These are phyloP conservation scores for Tamandua tetradactyla DNA, from an alignment of 2,797 vertebrate genomes.

Conservation along the genomic window DNA sequence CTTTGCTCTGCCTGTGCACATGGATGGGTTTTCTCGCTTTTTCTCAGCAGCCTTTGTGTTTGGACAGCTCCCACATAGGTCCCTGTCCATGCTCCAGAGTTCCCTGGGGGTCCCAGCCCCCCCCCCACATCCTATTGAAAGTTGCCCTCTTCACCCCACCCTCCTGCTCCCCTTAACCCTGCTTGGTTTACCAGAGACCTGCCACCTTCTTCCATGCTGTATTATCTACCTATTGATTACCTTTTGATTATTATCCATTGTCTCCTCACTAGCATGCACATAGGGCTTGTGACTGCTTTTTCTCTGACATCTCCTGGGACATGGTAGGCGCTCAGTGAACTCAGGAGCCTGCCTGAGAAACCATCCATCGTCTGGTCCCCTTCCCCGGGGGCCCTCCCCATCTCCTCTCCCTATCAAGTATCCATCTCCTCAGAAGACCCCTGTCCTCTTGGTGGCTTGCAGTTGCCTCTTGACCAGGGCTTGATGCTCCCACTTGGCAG, in stretches of 20 bases:
- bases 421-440: too few relatives aligned
- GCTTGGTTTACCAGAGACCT: neutral
- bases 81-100: neutral
- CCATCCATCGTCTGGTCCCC: too few relatives aligned
- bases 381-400: too few relatives aligned
- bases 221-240: neutral
- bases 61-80: neutral
- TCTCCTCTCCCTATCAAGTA: neutral
- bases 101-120: neutral
- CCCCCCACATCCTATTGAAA: neutral
- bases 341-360: too few relatives aligned
- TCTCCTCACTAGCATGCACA: neutral
- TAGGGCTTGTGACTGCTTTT: neutral
- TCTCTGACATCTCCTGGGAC: neutral
- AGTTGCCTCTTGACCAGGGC: too few relatives aligned
- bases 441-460: too few relatives aligned
- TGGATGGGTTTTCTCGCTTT: neutral
- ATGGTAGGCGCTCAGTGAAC: neutral
- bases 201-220: fast-evolving
- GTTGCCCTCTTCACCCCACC: neutral
- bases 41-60: fast-evolving
- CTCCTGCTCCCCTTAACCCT: neutral
- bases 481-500: too few relatives aligned
- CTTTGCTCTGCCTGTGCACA: neutral
- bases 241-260: neutral